phyloP scores from a whole-genome alignment of 2,113 vertebrate species.

The Brevimyrus niger region DNA sequence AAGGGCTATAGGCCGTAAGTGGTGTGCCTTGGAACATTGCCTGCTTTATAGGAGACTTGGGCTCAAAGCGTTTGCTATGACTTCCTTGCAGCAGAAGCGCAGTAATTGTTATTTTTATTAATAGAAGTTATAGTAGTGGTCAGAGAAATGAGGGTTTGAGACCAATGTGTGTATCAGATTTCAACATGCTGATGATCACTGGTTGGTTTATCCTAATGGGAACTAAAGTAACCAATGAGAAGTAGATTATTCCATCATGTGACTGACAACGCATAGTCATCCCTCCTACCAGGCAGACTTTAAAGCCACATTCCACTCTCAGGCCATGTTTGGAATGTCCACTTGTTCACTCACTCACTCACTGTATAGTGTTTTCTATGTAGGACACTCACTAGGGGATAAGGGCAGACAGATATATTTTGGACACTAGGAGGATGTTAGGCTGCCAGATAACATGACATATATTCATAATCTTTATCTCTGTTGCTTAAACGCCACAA shows the following conservation, averaged over 20 bases:
- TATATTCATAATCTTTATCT: not conserved
- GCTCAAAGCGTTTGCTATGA: not conserved
- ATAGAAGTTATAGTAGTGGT: not conserved
- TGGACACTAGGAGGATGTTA: not conserved
- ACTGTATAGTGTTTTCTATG: not conserved
- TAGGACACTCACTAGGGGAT: not conserved
- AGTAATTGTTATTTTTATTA: not conserved
- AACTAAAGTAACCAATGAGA: not conserved
- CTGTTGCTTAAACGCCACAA: not conserved
- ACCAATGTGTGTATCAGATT: not conserved
- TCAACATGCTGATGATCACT: not conserved
- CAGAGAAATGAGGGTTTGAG: not conserved
- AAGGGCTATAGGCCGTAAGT: not conserved
- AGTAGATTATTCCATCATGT: not conserved
- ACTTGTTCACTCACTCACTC: not conserved
- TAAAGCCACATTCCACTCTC: not conserved
- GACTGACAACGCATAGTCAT: not conserved
- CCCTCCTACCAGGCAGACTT: not conserved
- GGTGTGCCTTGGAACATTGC: not conserved
- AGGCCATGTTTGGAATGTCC: not conserved
- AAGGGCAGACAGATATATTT: not conserved
- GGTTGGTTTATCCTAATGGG: not conserved
- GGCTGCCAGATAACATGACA: not conserved
- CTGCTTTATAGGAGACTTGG: not conserved
- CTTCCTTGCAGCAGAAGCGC: not conserved